Percentiles rank a stretch among this genome's conserved stretches.
phyloP scores from a whole-genome alignment of 2,797 vertebrate species.

The Trachurus trachurus region DNA sequence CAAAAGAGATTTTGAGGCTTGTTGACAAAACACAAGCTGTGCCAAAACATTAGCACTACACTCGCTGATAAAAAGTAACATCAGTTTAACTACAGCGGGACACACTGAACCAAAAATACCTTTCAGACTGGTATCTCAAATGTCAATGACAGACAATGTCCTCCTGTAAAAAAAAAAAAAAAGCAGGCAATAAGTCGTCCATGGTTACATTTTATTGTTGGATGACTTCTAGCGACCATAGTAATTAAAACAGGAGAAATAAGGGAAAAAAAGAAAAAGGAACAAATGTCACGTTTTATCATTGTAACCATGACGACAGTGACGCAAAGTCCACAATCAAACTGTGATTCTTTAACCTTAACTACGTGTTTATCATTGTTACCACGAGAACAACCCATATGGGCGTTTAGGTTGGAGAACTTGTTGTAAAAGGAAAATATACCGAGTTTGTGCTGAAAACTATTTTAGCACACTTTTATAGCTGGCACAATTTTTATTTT shows the following conservation, averaged over 20 bases:
- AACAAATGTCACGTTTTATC: background rate
- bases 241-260: too few species aligned
- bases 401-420: background rate
- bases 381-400: background rate
- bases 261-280: too few species aligned
- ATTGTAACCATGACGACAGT: too few species aligned
- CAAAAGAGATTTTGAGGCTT: constrained; percentile 39
- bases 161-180: background rate
- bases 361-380: background rate
- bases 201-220: background rate
- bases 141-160: background rate
- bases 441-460: background rate
- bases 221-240: too few species aligned
- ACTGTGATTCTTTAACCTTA: background rate
- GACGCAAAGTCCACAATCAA: background rate
- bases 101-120: background rate
- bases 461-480: background rate
- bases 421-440: background rate
- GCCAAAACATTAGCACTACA: constrained; percentile 9
- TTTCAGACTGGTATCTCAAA: background rate
- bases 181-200: background rate
- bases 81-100: background rate
- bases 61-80: constrained; percentile 1
- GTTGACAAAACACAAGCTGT: constrained; percentile 42
- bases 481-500: background rate